These are phyloP conservation scores for Ispidina picta DNA, from an alignment of 2,797 vertebrate species.

Conservation along the genomic window DNA sequence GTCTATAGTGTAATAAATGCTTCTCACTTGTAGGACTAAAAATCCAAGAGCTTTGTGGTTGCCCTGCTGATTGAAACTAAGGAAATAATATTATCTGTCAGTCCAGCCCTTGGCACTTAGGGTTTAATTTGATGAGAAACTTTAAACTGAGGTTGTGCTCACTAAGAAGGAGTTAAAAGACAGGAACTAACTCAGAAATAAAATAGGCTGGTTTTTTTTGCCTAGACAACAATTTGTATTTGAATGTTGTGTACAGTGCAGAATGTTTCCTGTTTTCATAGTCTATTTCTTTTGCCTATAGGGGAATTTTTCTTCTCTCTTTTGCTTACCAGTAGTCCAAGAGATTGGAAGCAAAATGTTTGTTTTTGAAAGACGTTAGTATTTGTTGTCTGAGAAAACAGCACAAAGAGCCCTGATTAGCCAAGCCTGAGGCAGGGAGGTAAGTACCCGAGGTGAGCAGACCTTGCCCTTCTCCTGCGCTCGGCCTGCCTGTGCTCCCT, in stretches of 20 bases:
- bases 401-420: fast-evolving
- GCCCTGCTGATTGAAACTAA: not conserved
- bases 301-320: not conserved
- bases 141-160: not conserved
- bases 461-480: fast-evolving
- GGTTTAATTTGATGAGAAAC: not conserved
- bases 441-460: not conserved
- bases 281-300: not conserved
- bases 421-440: not conserved
- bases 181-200: not conserved
- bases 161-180: not conserved
- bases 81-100: not conserved
- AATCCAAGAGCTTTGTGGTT: not conserved
- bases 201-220: not conserved
- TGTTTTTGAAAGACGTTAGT: not conserved
- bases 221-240: not conserved
- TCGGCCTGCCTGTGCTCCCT: not conserved
- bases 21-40: not conserved
- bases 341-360: not conserved
- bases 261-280: not conserved
- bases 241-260: not conserved
- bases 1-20: not conserved
- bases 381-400: not conserved
- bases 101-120: not conserved
- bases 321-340: not conserved